These are phyloP conservation scores for Drosophila simulans DNA, from an alignment of 1,140 invertebrate species.

Conservation along the genomic window DNA sequence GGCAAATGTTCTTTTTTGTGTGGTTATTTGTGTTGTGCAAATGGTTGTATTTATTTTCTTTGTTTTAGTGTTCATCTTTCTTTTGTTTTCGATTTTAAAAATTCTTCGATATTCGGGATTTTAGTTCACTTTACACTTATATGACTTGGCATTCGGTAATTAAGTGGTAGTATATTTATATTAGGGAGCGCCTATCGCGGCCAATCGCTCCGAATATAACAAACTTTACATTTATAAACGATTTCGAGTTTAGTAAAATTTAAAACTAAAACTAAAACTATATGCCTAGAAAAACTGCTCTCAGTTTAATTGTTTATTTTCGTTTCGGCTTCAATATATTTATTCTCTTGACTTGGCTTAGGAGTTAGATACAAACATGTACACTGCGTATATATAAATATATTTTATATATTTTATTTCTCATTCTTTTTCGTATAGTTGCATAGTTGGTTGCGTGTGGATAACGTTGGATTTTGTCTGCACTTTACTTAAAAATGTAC, in stretches of 20 bases:
- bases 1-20: slow-evolving; percentile 10
- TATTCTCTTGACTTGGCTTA: slow-evolving; percentile 75
- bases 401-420: slow-evolving; percentile 66
- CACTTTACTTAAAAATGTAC: slow-evolving; percentile 57
- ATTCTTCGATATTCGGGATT: slow-evolving; percentile 55
- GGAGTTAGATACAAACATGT: slow-evolving; percentile 74
- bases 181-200: background rate
- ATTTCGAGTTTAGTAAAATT: slow-evolving; percentile 51
- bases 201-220: slow-evolving; percentile 16
- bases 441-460: slow-evolving; percentile 44
- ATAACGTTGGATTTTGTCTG: slow-evolving; percentile 63
- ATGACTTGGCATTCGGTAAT: slow-evolving; percentile 62
- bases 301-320: slow-evolving; percentile 37
- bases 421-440: slow-evolving; percentile 10
- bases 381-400: slow-evolving; percentile 69
- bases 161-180: slow-evolving; percentile 36
- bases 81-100: slow-evolving; percentile 46
- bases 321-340: slow-evolving; percentile 20
- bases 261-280: slow-evolving; percentile 48
- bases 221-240: slow-evolving; percentile 45
- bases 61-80: slow-evolving; percentile 25
- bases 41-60: slow-evolving; percentile 40
- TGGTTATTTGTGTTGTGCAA: slow-evolving; percentile 29
- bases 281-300: slow-evolving; percentile 32
- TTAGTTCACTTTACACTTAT: slow-evolving; percentile 54